Conservation (phyloP, 2,113 vertebrate genomes). For the Oncorhynchus mykiss region DNA sequence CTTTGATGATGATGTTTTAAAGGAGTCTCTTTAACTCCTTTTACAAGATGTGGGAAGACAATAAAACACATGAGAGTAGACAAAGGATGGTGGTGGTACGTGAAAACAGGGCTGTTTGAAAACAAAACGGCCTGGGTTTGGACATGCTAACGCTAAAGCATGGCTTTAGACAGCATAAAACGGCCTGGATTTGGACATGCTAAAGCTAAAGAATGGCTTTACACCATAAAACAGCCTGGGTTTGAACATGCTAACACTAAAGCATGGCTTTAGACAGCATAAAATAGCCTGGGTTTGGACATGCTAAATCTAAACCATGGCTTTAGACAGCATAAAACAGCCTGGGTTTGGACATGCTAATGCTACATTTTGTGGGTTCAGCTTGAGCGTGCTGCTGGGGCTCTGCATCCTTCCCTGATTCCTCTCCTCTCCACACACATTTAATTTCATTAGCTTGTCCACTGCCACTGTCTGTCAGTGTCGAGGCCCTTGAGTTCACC, state of each 20-base stretch:
- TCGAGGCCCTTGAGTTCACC: conserved; percentile 47
- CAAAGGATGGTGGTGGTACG: not conserved
- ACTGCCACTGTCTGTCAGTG: conserved; percentile 48
- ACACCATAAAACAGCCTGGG: conserved; percentile 3
- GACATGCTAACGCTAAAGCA: no score
- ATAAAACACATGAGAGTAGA: conserved; percentile 44
- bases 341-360: conserved; percentile 40
- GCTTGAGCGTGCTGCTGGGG: conserved; percentile 6
- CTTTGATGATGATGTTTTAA: conserved; percentile 50
- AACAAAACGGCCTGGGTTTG: not conserved
- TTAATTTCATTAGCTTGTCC: conserved; percentile 54
- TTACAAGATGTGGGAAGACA: conserved; percentile 53
- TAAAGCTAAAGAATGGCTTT: no score
- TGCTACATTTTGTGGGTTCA: conserved; percentile 26
- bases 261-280: not conserved
- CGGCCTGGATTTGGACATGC: no score
- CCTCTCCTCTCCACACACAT: conserved; percentile 28
- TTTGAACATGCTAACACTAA: conserved; percentile 36
- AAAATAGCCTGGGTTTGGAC: no score
- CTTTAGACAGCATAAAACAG: conserved; percentile 27
- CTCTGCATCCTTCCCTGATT: conserved; percentile 15
- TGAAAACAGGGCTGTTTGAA: conserved; percentile 13
- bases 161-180: no score
- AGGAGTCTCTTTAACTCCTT: conserved; percentile 22
- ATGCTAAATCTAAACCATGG: no score